These are phyloP conservation scores for Antennarius maculatus DNA, from an alignment of 2,797 vertebrate genomes.

Conservation along the genomic window DNA sequence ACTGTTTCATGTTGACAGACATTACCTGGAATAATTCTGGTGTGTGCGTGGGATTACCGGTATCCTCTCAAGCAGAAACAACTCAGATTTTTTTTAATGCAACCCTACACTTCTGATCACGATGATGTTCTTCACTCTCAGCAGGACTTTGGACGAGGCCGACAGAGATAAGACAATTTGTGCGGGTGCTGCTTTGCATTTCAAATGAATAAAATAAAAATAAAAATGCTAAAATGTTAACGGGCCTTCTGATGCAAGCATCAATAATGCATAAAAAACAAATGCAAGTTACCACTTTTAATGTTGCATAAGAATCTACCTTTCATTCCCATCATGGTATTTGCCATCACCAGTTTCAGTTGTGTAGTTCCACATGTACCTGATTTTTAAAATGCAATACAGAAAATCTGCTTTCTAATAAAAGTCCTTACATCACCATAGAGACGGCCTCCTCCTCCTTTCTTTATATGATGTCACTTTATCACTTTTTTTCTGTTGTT, in stretches of 20 bases:
- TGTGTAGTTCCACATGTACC: conserved; percentile 75
- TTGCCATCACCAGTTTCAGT: conserved; percentile 72
- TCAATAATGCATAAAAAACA: conserved; percentile 76
- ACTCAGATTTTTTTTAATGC: conserved; percentile 46
- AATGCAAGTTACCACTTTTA: conserved; percentile 80
- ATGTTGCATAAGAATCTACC: conserved; percentile 75
- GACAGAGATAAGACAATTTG: conserved; percentile 67
- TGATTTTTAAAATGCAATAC: conserved; percentile 83
- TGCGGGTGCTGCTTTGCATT: conserved; percentile 73
- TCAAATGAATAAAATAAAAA: no score
- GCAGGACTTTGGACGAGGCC: conserved; percentile 64
- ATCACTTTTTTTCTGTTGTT: no score
- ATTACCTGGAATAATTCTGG: conserved; percentile 64
- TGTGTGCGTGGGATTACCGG: conserved; percentile 45
- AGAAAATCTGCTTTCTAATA: conserved; percentile 86
- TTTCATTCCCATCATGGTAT: conserved; percentile 78
- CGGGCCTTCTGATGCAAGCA: conserved; percentile 79
- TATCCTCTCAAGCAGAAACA: conserved; percentile 57
- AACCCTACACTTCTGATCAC: conserved; percentile 57
- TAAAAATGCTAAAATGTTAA: conserved; percentile 72
- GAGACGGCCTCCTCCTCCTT: conserved; percentile 7
- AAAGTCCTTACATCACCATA: conserved; percentile 82
- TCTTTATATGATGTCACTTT: background rate
- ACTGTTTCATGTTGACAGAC: conserved; percentile 62
- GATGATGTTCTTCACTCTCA: conserved; percentile 60